Percentiles rank a stretch among this genome's conserved stretches.
phyloP scores from a whole-genome alignment of 2,888 invertebrate species.

The Chrysotoxum bicinctum region DNA sequence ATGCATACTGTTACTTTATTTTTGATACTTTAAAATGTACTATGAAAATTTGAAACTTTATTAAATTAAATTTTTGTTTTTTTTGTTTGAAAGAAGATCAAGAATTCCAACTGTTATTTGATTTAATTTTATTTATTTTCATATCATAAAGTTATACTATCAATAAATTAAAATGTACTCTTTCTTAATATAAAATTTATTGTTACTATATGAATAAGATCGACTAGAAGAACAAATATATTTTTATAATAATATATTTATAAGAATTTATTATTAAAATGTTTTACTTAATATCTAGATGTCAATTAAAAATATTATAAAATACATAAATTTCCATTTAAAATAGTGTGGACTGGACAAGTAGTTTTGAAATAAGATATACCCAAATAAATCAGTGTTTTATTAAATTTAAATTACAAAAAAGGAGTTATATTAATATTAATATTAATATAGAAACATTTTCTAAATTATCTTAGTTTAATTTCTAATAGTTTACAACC shows the following conservation, averaged over 20 bases:
- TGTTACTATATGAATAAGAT: conserved; percentile 52
- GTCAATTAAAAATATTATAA: conserved; percentile 22
- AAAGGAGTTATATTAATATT: not conserved
- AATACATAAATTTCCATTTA: conserved; percentile 55
- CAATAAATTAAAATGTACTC: conserved; percentile 55
- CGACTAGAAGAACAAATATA: conserved; percentile 70
- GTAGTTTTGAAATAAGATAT: conserved; percentile 35
- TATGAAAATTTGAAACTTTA: conserved; percentile 11
- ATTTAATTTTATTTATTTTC: conserved; percentile 15
- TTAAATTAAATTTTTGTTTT: conserved; percentile 9
- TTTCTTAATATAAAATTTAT: conserved; percentile 44
- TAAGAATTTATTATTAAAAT: conserved; percentile 25
- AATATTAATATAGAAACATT: conserved; percentile 43
- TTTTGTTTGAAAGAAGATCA: conserved; percentile 6
- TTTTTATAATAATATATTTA: conserved; percentile 33
- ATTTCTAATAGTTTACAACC: conserved; percentile 57
- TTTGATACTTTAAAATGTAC: not conserved
- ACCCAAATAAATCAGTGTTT: conserved; percentile 23
- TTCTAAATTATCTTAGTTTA: not conserved
- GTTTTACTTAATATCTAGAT: conserved; percentile 37
- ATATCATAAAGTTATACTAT: not conserved
- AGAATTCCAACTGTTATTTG: conserved; percentile 3
- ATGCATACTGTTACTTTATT: conserved; percentile 14
- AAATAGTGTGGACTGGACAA: conserved; percentile 72
- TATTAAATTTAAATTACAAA: not conserved